These are phyloP conservation scores for Pelosia muscerda DNA, from an alignment of 2,888 invertebrate species.

Conservation along the genomic window DNA sequence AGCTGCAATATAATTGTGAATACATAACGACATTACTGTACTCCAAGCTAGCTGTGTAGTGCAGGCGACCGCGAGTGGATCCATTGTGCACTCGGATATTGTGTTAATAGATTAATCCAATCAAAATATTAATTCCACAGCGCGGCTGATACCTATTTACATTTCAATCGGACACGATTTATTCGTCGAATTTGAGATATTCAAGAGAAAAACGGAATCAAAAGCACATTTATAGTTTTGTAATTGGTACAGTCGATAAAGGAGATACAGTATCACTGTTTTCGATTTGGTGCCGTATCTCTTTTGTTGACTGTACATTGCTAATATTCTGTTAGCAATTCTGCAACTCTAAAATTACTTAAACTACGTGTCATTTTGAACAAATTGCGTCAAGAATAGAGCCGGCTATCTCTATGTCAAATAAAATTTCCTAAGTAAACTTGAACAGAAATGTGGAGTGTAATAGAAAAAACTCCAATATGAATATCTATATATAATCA, in stretches of 20 bases:
- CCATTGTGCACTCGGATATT: slow-evolving; percentile 74
- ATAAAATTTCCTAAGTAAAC: slow-evolving; percentile 19
- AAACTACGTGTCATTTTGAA: not conserved
- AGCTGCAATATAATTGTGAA: slow-evolving; percentile 42
- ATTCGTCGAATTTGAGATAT: slow-evolving; percentile 72
- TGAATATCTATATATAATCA: slow-evolving; percentile 51
- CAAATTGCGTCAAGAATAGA: not conserved
- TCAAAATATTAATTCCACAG: slow-evolving; percentile 84
- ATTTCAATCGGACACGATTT: slow-evolving; percentile 77
- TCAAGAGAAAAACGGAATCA: slow-evolving; percentile 40
- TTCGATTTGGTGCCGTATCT: too few relatives aligned
- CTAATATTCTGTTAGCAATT: not conserved
- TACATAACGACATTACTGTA: slow-evolving; percentile 34
- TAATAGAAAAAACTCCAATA: slow-evolving; percentile 49
- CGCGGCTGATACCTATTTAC: slow-evolving; percentile 75
- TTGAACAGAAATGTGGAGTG: slow-evolving; percentile 27
- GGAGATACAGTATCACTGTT: too few relatives aligned
- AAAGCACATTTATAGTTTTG: too few relatives aligned
- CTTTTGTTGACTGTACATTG: too few relatives aligned
- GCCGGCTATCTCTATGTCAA: slow-evolving; percentile 1
- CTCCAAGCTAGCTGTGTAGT: slow-evolving; percentile 29
- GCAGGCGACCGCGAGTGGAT: slow-evolving; percentile 54
- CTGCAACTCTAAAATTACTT: not conserved
- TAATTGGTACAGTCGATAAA: too few relatives aligned
- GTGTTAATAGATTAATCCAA: slow-evolving; percentile 85